Conservation (phyloP, 2,888 invertebrate genomes). For the Polydrusus pterygomalis region DNA sequence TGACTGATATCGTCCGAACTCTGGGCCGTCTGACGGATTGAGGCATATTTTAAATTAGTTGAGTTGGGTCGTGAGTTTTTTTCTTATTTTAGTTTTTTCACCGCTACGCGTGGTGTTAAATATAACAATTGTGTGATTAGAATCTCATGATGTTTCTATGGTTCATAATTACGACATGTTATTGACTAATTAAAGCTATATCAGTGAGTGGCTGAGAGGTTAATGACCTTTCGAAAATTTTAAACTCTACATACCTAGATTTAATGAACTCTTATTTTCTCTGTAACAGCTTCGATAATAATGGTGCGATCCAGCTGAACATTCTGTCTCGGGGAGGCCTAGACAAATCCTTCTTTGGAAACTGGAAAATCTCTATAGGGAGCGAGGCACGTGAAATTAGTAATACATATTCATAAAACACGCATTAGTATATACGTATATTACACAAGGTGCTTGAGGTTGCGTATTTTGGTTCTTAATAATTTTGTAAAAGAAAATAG, state of each 20-base stretch:
- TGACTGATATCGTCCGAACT: constrained; percentile 34
- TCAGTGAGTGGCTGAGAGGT: not conserved
- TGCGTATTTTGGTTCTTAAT: too few relatives aligned
- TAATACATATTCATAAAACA: too few relatives aligned
- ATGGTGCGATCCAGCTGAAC: too few relatives aligned
- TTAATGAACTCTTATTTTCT: too few relatives aligned
- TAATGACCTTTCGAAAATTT: not conserved
- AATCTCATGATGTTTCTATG: constrained; percentile 13
- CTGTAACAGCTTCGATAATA: too few relatives aligned
- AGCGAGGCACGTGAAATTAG: too few relatives aligned
- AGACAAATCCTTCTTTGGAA: too few relatives aligned
- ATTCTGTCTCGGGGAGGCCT: too few relatives aligned
- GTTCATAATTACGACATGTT: constrained; percentile 18
- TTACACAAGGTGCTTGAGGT: too few relatives aligned
- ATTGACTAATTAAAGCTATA: constrained; percentile 15
- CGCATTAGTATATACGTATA: too few relatives aligned
- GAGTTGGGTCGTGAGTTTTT: not conserved
- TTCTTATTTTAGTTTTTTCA: not conserved
- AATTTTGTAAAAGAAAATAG: too few relatives aligned
- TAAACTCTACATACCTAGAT: not conserved
- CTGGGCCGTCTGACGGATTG: constrained; percentile 36
- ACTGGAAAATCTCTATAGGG: too few relatives aligned
- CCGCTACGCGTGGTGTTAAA: constrained; percentile 16
- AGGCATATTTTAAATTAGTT: constrained; percentile 43
- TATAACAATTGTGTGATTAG: constrained; percentile 20